These are phyloP conservation scores for Cyrtodaria siliqua DNA, from an alignment of 2,888 invertebrate genomes.

Conservation along the genomic window DNA sequence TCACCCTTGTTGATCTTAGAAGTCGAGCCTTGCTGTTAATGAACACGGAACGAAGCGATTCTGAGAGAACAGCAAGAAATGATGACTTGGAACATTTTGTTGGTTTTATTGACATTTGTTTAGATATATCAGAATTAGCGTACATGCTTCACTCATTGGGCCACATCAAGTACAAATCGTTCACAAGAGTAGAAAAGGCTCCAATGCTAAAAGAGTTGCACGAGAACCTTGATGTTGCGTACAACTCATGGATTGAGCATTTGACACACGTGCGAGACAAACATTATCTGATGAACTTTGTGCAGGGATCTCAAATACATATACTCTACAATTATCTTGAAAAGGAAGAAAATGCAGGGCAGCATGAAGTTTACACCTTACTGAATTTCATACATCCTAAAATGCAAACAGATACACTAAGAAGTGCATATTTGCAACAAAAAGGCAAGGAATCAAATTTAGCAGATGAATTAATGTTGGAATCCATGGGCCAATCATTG, in stretches of 20 bases:
- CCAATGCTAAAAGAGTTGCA: conserved; percentile 11
- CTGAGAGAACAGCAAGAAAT: conserved; percentile 8
- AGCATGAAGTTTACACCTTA: conserved; percentile 26
- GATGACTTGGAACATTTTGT: conserved; percentile 37
- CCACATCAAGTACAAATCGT: conserved; percentile 40
- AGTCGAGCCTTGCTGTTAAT: conserved; percentile 64
- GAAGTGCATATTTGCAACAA: not conserved
- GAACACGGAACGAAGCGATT: conserved; percentile 34
- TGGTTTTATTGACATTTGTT: conserved; percentile 30
- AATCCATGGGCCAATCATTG: conserved; percentile 43
- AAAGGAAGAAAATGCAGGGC: not conserved
- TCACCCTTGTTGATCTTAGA: conserved; percentile 58
- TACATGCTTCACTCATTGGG: conserved; percentile 41
- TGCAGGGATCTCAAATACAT: conserved; percentile 64
- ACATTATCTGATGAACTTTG: conserved; percentile 61
- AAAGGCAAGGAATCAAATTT: not conserved
- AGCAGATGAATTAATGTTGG: conserved; percentile 8
- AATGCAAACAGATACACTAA: conserved; percentile 5
- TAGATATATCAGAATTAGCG: conserved; percentile 39
- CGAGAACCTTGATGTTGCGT: conserved; percentile 17
- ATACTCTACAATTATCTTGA: conserved; percentile 49
- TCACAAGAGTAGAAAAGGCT: conserved; percentile 1
- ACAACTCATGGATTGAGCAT: conserved; percentile 43
- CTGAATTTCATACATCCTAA: conserved; percentile 60
- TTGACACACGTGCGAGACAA: conserved; percentile 34